A percentile compares a stretch with the other conserved stretches of the same genome.
Evolutionary conservation across 1,140 invertebrate genomes (phyloP).

Genomic region (Trachymyrmex cornetzi): DNA sequence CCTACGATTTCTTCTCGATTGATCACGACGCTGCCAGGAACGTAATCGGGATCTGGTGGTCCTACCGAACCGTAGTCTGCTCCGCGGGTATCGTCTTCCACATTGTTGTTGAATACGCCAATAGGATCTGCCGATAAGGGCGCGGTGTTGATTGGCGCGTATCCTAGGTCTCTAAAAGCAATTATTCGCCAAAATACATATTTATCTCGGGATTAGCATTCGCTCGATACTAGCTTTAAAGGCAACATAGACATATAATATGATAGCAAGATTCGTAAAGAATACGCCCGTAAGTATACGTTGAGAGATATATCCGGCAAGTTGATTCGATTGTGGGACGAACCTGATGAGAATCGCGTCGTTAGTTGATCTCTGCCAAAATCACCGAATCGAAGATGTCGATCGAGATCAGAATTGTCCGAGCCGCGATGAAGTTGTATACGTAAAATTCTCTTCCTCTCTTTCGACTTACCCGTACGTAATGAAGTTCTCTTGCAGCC

Average conservation of each 20-base stretch:
- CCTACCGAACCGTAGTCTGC: constrained; percentile 70
- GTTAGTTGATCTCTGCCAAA: no score
- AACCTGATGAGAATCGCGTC: no score
- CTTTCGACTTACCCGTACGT: constrained; percentile 65
- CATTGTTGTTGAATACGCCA: neutral
- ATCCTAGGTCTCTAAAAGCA: constrained; percentile 75
- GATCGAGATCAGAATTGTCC: no score
- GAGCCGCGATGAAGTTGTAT: no score
- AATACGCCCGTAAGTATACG: no score
- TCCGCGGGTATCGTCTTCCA: constrained; percentile 2
- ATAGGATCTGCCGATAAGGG: neutral
- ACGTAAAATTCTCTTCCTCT: neutral
- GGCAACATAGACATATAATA: no score
- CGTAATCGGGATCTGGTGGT: constrained; percentile 68
- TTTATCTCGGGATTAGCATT: neutral
- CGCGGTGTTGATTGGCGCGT: constrained; percentile 58
- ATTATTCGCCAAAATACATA: neutral
- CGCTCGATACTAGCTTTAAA: neutral
- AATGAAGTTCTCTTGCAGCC: constrained; percentile 34
- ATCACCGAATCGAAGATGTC: no score
- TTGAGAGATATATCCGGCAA: no score
- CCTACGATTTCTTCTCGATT: constrained; percentile 10
- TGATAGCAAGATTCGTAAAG: no score
- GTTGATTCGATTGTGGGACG: no score
- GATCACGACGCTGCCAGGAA: constrained; percentile 66